Evolutionary conservation across 2,888 invertebrate species (phyloP), one percentile per base, ranked within the genome.

Genomic region (Zhuqinia jingwanae): DNA sequence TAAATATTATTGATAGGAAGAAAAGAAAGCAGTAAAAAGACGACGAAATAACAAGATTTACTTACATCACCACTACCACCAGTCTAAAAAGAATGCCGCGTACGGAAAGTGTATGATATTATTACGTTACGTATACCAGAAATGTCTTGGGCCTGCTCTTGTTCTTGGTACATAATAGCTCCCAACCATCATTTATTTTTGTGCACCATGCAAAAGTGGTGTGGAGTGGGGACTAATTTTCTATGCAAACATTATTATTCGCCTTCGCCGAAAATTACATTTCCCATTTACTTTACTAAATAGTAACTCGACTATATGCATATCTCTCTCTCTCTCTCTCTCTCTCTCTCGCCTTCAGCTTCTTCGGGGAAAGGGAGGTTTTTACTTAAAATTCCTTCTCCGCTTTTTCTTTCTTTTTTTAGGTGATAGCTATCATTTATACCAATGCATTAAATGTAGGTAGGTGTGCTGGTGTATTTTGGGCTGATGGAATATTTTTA

Each of bases 181-280:
- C 53, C 53, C 36, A 36, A 53, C 53, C 60, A 60, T 27, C 36
- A 63, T 63, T 63, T 63, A 63, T 30, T 27, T n/a, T 17, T 70
- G 70, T 47, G 70, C 25, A 47, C 17, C 42, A 42, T 22, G 70
- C 25, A 47, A 45, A 70, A 58, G 8, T 13, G 36, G 76, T 30
- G 47, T 20, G 56, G 60, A 77, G 77, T 25, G 60, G 36, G 60
- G 60, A 77, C 77, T 77, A 77, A 77, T 77, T 77, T 77, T 56
- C 58, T 77, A 77, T 77, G 77, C 77, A 77, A 77, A 77, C 77
- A 77, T 76, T 76, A 70, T 70, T 70, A 56, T 76, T 76, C 50
- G 30, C 47, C 56, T 63, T 45, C 11, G 13, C 15, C 8, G 79
- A 80, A 80, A 80, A 80, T 80, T 80, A 68, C 79, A 80, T 80